A percentile compares a stretch with the other conserved stretches of the same genome.
Evolutionary conservation across 2,888 invertebrate species (phyloP).

Genomic region (Caenorhabditis sp.): DNA sequence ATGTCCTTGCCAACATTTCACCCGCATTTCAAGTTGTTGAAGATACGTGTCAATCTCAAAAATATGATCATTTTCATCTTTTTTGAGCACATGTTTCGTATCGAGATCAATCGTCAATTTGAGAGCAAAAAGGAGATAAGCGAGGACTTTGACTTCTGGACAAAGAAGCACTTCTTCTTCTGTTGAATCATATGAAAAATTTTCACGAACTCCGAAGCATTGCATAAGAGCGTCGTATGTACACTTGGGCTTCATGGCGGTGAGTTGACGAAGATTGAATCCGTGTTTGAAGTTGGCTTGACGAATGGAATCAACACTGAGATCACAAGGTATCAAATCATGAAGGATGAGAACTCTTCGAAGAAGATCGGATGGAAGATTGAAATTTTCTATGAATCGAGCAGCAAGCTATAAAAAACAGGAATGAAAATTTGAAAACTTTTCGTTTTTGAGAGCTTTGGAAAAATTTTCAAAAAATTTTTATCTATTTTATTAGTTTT

Average conservation of each 20-base stretch:
- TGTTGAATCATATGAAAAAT: not conserved
- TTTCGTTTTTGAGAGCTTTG: no score
- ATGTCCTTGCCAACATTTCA: slow-evolving; percentile 42
- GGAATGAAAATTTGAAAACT: not conserved
- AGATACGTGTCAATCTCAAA: slow-evolving; percentile 43
- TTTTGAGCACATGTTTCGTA: slow-evolving; percentile 14
- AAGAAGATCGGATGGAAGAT: slow-evolving; percentile 50
- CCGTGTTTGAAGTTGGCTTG: slow-evolving; percentile 16
- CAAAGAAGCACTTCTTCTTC: slow-evolving; percentile 27
- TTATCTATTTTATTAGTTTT: no score
- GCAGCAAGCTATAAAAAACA: slow-evolving; percentile 33
- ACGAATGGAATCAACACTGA: slow-evolving; percentile 2
- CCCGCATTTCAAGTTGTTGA: slow-evolving; percentile 45
- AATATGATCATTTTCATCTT: not conserved
- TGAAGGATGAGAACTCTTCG: slow-evolving; percentile 30
- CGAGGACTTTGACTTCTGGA: slow-evolving; percentile 51
- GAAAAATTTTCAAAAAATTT: no score
- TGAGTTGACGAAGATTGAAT: slow-evolving; percentile 4
- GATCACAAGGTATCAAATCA: slow-evolving; percentile 23
- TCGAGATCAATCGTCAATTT: slow-evolving; percentile 58
- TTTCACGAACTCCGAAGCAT: slow-evolving; percentile 13
- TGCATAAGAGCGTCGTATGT: slow-evolving; percentile 3
- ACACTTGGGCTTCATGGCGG: not conserved
- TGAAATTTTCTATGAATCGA: slow-evolving; percentile 50
- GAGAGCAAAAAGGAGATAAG: slow-evolving; percentile 50